These are phyloP conservation scores for Teleogryllus oceanicus DNA, from an alignment of 2,888 invertebrate species.

Conservation along the genomic window DNA sequence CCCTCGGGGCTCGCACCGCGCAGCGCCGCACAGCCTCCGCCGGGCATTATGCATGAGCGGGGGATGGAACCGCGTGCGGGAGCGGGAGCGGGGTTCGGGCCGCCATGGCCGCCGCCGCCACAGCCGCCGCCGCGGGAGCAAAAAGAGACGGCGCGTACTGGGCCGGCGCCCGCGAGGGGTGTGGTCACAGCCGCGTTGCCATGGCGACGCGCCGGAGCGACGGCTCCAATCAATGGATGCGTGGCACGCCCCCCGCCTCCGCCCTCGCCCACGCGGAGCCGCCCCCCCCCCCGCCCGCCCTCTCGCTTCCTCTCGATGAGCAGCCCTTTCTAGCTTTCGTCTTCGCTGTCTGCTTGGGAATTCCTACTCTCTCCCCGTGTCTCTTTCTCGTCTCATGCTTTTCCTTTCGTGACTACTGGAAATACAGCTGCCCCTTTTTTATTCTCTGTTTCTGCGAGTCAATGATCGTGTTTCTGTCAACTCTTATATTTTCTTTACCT, in stretches of 20 bases:
- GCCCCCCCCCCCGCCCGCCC: background rate
- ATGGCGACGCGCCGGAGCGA: constrained; percentile 9
- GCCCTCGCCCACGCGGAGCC: background rate
- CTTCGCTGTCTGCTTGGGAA: background rate
- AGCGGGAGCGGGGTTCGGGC: no score
- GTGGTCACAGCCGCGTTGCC: background rate
- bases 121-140: no score
- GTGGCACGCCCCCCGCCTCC: background rate
- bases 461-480: no score
- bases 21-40: background rate
- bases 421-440: no score
- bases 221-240: constrained; percentile 18
- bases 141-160: background rate
- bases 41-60: constrained; percentile 10
- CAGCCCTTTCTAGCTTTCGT: background rate
- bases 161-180: background rate
- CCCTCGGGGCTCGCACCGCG: no score
- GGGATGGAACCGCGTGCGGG: background rate
- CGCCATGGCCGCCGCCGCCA: no score
- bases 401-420: no score
- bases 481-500: no score
- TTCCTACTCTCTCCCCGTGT: no score
- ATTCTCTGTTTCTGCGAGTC: no score
- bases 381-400: no score
- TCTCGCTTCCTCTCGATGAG: no score